Evolutionary conservation across 2,888 invertebrate genomes (phyloP), one percentile per base, ranked within the genome.

Genomic region (Chaitophorus viminalis): DNA sequence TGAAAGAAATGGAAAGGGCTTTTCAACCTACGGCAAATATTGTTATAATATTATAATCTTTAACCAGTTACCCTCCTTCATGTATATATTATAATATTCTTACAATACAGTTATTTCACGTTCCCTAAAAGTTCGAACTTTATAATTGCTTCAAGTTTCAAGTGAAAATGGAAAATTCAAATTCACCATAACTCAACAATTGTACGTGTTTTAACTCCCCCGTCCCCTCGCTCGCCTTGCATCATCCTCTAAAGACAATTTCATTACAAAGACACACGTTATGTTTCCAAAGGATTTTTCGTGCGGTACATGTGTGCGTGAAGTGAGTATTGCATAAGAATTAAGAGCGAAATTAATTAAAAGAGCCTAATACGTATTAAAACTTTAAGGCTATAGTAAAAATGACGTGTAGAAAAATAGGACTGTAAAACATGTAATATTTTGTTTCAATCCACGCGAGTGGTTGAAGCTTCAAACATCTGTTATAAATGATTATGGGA

Each of bases 11-110:
- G 72, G 60, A 33, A 36, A 54, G n/a, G 86, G 52, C 60, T 87
- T 87, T 65, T 78, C 21, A 25, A 21, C 78, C 86, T 14, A n/a
- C 74, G 77, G 87, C 81, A 74, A 79, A 87, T 87, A 87, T 79
- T 65, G 65, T 81, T 87, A 74, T 79, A 74, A 74, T 74, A 74
- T 81, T 87, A 87, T 87, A 87, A 87, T 87, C 87, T 79, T 60
- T 39, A 39, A 65, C n/a, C 72, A 70, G 36, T 77, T 52, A 39
- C 29, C 54, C 18, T 77, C 11, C 18, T 72, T 33, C 29, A 2
- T 52, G 70, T 25, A 17, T 21, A n/a, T n/a, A n/a, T n/a, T n/a
- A 14, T 54, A 54, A 60, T 31, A 83, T 46, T 70, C 33, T 54
- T 76, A 46, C 46, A 74, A 82, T 54, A 75, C 39, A 65, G 60